Evolutionary conservation across 2,888 invertebrate species (phyloP).

Genomic region (Thereva unica): DNA sequence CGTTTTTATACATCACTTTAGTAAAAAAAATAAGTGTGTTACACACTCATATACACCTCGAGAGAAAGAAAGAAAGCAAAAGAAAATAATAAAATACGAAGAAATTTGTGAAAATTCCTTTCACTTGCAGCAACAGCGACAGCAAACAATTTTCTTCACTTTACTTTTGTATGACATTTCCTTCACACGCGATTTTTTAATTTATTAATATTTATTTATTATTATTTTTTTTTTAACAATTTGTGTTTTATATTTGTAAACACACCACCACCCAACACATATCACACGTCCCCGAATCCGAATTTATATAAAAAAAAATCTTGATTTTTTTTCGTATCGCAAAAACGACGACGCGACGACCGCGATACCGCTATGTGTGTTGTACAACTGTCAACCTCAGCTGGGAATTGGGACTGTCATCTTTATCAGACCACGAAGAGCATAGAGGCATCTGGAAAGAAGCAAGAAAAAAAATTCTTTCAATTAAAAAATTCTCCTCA

Average conservation of each 20-base stretch:
- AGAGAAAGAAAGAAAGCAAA: neutral
- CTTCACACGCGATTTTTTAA: neutral
- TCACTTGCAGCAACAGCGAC: conserved; percentile 20
- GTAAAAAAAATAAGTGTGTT: too few relatives aligned
- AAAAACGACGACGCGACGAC: too few relatives aligned
- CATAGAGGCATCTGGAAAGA: conserved; percentile 20
- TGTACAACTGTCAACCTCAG: conserved; percentile 11
- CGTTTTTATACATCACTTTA: too few relatives aligned
- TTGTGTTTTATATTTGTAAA: too few relatives aligned
- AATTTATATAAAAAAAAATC: too few relatives aligned
- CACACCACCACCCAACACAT: too few relatives aligned
- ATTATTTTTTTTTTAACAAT: neutral
- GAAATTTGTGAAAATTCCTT: conserved; percentile 32
- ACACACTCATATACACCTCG: neutral
- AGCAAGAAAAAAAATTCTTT: conserved; percentile 19
- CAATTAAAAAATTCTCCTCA: too few relatives aligned
- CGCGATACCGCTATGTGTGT: too few relatives aligned
- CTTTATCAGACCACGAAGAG: conserved; percentile 29
- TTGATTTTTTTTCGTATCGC: too few relatives aligned
- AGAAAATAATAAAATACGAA: neutral
- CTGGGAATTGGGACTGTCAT: conserved; percentile 17
- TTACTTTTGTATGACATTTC: conserved; percentile 25
- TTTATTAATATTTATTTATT: neutral
- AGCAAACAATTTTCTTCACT: conserved; percentile 16
- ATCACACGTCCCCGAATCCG: too few relatives aligned